phyloP scores from a whole-genome alignment of 2,888 invertebrate species.

The Dasysyrphus albostriatus region DNA sequence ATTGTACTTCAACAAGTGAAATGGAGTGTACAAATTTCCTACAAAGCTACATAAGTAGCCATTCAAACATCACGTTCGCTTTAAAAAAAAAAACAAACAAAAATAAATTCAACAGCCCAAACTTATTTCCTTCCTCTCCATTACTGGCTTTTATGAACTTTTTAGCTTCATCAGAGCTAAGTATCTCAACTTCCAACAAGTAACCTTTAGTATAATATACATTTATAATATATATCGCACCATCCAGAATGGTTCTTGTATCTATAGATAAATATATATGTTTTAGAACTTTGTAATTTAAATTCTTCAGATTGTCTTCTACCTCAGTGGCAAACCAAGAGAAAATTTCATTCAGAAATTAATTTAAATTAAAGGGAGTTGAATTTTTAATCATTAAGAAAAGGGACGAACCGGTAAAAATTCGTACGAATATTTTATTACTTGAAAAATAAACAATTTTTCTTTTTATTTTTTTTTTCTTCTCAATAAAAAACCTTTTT shows the following conservation, averaged over 20 bases:
- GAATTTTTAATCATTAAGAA: not conserved
- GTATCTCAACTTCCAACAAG: slow-evolving; percentile 5
- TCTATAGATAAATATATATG: not conserved
- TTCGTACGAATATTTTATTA: not conserved
- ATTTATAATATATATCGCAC: not conserved
- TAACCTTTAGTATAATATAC: not conserved
- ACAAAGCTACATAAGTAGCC: not conserved
- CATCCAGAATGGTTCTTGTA: not conserved
- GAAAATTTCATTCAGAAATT: slow-evolving; percentile 43
- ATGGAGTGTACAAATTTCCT: not conserved
- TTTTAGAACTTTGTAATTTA: slow-evolving; percentile 51
- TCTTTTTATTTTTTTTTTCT: not conserved
- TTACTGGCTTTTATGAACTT: slow-evolving; percentile 35
- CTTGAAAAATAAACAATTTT: not conserved
- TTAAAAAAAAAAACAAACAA: not conserved
- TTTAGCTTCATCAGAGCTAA: slow-evolving; percentile 16
- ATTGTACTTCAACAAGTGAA: not conserved
- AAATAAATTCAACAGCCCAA: slow-evolving; percentile 4
- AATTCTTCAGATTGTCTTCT: slow-evolving; percentile 41
- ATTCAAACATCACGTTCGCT: slow-evolving; percentile 7
- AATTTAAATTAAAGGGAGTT: slow-evolving; percentile 46
- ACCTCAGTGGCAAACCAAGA: slow-evolving; percentile 37
- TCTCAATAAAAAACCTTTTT: not conserved
- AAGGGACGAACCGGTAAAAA: not conserved
- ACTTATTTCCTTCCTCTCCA: slow-evolving; percentile 38